These are phyloP conservation scores for Corythaeola cristata DNA, from an alignment of 2,113 vertebrate genomes.

Conservation along the genomic window DNA sequence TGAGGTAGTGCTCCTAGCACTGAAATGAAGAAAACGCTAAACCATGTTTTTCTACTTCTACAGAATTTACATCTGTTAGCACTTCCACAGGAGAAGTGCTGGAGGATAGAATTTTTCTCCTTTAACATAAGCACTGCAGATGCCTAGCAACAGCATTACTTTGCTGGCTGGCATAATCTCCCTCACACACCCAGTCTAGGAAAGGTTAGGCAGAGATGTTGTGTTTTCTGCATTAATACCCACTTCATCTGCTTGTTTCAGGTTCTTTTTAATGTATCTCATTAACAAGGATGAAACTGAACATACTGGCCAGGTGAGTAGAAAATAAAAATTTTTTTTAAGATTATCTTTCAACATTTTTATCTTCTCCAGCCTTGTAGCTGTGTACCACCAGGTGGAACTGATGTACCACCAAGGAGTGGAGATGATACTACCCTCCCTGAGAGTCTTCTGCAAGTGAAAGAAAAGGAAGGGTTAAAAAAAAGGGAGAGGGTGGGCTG, in stretches of 20 bases:
- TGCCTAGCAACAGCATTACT: not conserved
- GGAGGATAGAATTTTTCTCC: not conserved
- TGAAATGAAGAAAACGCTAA: not conserved
- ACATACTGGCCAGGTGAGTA: conserved; percentile 92
- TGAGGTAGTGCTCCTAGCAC: not conserved
- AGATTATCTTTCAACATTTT: not conserved
- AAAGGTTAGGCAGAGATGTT: not conserved
- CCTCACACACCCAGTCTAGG: not conserved
- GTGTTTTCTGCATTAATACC: not conserved
- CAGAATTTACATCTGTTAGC: not conserved
- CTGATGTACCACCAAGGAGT: not conserved
- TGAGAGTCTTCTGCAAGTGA: not conserved
- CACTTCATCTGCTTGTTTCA: conserved; percentile 59
- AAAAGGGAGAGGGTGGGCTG: not conserved
- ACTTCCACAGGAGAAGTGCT: not conserved
- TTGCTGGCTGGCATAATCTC: not conserved
- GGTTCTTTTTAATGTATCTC: conserved; percentile 99
- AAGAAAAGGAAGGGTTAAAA: not conserved
- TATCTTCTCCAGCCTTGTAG: not conserved
- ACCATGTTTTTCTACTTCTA: not conserved
- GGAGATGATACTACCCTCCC: not conserved
- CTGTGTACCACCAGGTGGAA: conserved; percentile 40
- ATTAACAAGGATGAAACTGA: conserved; percentile 99
- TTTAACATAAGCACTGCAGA: not conserved
- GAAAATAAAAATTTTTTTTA: not conserved